Evolutionary conservation across 1,140 invertebrate species (phyloP), one percentile per base, ranked within the genome.

Genomic region (Cataglyphis hispanica): DNA sequence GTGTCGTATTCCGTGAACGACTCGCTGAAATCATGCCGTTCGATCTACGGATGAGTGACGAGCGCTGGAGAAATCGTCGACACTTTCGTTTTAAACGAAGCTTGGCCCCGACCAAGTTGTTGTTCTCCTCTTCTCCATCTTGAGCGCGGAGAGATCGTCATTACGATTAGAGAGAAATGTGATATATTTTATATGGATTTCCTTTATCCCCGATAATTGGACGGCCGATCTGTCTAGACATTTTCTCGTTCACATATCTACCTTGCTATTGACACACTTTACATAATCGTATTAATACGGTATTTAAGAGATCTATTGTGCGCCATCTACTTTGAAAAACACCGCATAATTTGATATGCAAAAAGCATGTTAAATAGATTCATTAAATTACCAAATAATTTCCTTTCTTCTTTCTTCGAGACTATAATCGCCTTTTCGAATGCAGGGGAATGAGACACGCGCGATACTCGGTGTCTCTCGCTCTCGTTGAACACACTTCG

Each of bases 1-100:
- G 67, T 74, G 46, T 50, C 78, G 67, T 74, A 74, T 83, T 74
- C 67, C 34, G 60, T 83, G 78, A 83, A 83, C 78, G 86, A 69
- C 85, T 72, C 80, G 84, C 37, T 63, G 76, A 58, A 70, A 84
- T 61, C 75, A 63, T 60, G 40, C 31, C 88, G 69, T 66, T 64
- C 56, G 61, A 69, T 60, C 40, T 58, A 56, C 22, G 37, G 67
- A 72, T 1, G 87, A 86, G 53, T 60, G 77, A 60, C 63, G 16
- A 25, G 46, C 53, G 43, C 8, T 40, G 53, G 64, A 22, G 22
- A 46, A n/a, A 37, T 56, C 40, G 13, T 46, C 67, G 25, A 19
- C 58, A 22, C 56, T 75, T 74, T 60, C 40, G 25, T 66, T 81
- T 75, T 43, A 67, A 60, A 60, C 22, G 31, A 31, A 31, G 16